Base-by-base conservation (phyloP, 2,113 vertebrate species). In the Rhinolophus sinicus region DNA sequence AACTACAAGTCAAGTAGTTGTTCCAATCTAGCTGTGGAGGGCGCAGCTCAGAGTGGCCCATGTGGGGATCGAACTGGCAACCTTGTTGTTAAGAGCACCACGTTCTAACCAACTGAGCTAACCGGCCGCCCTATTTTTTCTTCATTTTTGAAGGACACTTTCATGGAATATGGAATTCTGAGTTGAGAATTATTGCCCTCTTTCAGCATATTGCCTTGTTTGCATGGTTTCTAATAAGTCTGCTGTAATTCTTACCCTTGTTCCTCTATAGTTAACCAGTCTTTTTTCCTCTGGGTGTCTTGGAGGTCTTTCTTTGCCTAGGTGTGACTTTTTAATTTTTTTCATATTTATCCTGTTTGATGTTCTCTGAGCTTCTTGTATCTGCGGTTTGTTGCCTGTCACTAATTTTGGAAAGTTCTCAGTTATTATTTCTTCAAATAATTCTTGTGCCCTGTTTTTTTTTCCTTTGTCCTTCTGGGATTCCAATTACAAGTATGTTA, bases 71-170 rank as follows among this genome's bases (percentile, higher is more conserved):
- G 40, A 44, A 7, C 40, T 7, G 5, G 40, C 40, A 44, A 44
- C 40, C 40, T 44, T 44, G 40, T 44, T 44, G 40, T 44, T 44
- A 44, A 44, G 40, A 44, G 40, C 40, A 44, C 40, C 40, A 44
- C 40, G 4, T 44, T 44, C 40, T 44, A 44, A 44, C 40, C 40
- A 44, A 44, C 40, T 44, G 40, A 44, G 40, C 40, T 44, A 44
- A 44, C 40, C 40, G 40, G 40, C 40, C 40, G 40, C 40, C 40
- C 40, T 44, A 44, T 44, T 93, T 94, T 88, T 50, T 6, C 62
- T 70, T 87, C 52, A 70, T 35, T 83, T 94, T 90, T 84, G 52
- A 95, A 94, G 76, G 64, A 76, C 64, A 38, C 80, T 95, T 95
- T 90, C 10, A 4, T 78, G 58, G 64, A 14, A 67, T 92, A 35